These are phyloP conservation scores for Microplitis deprimator DNA, from an alignment of 2,888 invertebrate genomes.

Conservation along the genomic window DNA sequence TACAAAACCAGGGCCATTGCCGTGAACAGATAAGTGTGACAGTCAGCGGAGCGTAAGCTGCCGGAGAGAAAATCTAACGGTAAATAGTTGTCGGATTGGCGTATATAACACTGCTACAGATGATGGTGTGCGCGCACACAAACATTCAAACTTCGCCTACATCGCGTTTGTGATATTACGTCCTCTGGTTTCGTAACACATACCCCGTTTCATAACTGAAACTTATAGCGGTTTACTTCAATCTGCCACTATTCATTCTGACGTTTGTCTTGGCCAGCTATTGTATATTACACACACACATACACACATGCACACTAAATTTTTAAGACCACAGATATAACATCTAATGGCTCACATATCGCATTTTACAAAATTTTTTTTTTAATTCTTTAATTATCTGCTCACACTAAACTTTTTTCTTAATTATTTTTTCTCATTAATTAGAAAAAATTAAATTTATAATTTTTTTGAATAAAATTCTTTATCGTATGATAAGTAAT, in stretches of 20 bases:
- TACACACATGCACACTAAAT: too few species aligned
- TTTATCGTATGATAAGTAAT: too few species aligned
- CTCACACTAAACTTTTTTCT: too few species aligned
- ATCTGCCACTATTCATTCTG: slow-evolving; percentile 39
- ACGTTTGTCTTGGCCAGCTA: too few species aligned
- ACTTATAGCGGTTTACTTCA: slow-evolving; percentile 59
- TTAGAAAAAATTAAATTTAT: too few species aligned
- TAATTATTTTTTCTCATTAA: too few species aligned
- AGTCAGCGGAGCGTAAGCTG: slow-evolving; percentile 50
- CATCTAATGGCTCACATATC: too few species aligned
- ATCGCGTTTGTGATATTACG: slow-evolving; percentile 55
- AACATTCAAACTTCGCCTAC: slow-evolving; percentile 5
- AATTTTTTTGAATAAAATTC: too few species aligned
- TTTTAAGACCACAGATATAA: too few species aligned
- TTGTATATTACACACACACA: too few species aligned
- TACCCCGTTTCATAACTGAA: slow-evolving; percentile 64
- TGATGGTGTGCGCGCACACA: slow-evolving; percentile 5
- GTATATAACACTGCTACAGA: slow-evolving; percentile 8
- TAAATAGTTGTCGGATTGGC: slow-evolving; percentile 47
- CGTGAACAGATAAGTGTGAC: slow-evolving; percentile 51
- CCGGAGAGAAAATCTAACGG: slow-evolving; percentile 68
- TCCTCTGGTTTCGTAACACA: slow-evolving; percentile 64
- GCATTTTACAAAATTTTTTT: too few species aligned
- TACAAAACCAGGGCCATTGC: slow-evolving; percentile 50
- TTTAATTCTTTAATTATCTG: too few species aligned